Base-by-base conservation (phyloP, 2,113 vertebrate species). In the Cygnus buccinator region DNA sequence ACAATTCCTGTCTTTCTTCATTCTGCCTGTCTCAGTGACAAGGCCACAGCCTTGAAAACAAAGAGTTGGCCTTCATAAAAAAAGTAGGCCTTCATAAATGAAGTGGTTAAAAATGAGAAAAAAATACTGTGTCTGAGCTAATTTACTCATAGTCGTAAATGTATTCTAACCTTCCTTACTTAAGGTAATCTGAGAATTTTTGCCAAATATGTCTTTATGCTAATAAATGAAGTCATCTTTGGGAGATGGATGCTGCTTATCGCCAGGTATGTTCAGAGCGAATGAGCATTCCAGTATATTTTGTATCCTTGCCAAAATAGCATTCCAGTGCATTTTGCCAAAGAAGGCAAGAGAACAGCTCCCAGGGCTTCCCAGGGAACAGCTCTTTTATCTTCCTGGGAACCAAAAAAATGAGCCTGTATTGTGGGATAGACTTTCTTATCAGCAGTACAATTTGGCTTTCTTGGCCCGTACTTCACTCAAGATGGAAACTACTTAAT, bases 141-240 rank as follows among this genome's bases (percentile, higher is more conserved):
- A 84, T 94, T 87, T 92, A 84, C 82, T 97, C 48, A 58, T 78
- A 46, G 44, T 61, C 59, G 85, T 26, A 77, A 54, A 55, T 71
- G 80, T 18, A 8, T 91, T 77, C 46, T 66, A 88, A 14, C 37
- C 35, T 28, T 93, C 57, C 80, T 96, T 96, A 62, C 82, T 65
- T 68, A 48, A 73, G 83, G 73, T 61, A 68, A 95, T 63, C n/a
- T 13, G 50, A 91, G 33, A 93, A 87, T 23, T 84, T 84, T 43
- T 89, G 78, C 73, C 94, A 94, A 93, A 59, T 73, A 84, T 48
- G 29, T 90, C 87, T 93, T 84, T 80, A 85, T 87, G 50, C 59
- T 57, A 80, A 81, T 92, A 94, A 94, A 85, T 73, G 76, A 85
- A 89, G 82, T 21, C 73, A 62, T 80, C 31, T 81, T 66, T 62